phyloP scores from a whole-genome alignment of 2,797 vertebrate species.

The Enteromius treurensis region DNA sequence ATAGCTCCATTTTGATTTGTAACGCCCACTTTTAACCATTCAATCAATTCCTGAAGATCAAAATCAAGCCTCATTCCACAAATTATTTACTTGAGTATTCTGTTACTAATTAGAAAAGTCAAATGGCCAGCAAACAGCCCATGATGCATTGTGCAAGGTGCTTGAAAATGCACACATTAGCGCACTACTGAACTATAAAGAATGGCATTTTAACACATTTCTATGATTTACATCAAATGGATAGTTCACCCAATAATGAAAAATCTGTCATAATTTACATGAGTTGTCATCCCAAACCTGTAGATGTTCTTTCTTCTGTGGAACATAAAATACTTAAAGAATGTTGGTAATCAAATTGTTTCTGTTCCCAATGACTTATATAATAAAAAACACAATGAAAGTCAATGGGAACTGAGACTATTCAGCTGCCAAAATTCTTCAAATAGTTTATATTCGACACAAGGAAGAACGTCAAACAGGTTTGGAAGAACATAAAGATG shows the following conservation, averaged over 20 bases:
- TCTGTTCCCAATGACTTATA: not conserved
- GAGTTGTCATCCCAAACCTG: not conserved
- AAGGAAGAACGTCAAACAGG: not conserved
- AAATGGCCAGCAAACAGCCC: not conserved
- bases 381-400: not conserved
- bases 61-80: not conserved
- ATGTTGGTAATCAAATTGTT: not conserved
- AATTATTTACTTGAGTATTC: not conserved
- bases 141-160: not conserved
- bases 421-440: not conserved
- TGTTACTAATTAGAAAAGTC: slow-evolving; percentile 5
- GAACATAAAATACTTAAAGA: not conserved
- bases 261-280: not conserved
- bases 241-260: not conserved
- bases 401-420: not conserved
- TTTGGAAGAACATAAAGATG: not conserved
- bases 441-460: not conserved
- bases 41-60: slow-evolving; percentile 8
- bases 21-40: not conserved
- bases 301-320: not conserved
- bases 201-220: not conserved
- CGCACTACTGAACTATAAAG: not conserved
- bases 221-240: not conserved
- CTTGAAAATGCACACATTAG: not conserved
- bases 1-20: not conserved